phyloP scores from a whole-genome alignment of 2,888 invertebrate species.

The Erpobdella octoculata region DNA sequence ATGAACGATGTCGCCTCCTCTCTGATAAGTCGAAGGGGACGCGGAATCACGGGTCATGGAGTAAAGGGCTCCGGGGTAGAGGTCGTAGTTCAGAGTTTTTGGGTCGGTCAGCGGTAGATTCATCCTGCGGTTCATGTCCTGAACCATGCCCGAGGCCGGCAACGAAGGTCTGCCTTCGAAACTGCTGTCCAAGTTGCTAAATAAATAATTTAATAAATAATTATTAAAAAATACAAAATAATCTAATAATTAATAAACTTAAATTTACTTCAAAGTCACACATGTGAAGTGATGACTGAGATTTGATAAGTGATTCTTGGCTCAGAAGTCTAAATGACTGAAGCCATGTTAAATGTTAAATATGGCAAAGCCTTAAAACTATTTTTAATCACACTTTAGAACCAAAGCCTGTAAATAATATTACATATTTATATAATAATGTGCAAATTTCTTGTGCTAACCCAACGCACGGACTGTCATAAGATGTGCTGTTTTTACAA shows the following conservation, averaged over 20 bases:
- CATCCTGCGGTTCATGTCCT: neutral
- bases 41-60: neutral
- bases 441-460: neutral
- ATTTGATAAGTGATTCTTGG: too few species aligned
- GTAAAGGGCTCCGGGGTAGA: neutral
- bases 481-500: conserved; percentile 20
- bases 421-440: neutral
- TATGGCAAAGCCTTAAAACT: too few species aligned
- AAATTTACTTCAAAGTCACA: too few species aligned
- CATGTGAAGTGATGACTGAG: too few species aligned
- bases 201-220: neutral
- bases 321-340: too few species aligned
- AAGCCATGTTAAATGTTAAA: too few species aligned
- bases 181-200: neutral
- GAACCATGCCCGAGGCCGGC: too few species aligned
- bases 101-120: neutral
- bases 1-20: neutral
- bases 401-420: too few species aligned
- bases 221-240: too few species aligned
- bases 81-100: neutral
- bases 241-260: too few species aligned
- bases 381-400: too few species aligned
- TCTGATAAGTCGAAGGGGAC: neutral
- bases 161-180: neutral
- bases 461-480: conserved; percentile 21